phyloP scores from a whole-genome alignment of 2,113 vertebrate genomes.

The Erinaceus europaeus region DNA sequence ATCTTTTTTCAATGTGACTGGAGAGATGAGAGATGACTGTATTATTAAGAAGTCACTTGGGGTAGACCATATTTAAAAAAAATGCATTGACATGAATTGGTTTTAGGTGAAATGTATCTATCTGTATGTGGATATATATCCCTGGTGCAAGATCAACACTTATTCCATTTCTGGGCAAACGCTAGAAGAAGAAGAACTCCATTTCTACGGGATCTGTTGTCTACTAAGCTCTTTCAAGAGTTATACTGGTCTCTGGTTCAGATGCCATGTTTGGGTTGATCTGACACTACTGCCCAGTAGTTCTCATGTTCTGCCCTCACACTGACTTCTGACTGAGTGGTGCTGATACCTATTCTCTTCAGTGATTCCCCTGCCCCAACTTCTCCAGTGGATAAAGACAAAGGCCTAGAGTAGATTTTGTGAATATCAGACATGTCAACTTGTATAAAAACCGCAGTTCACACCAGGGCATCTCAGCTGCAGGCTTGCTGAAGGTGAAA shows the following conservation, averaged over 20 bases:
- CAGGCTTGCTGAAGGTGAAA: neutral
- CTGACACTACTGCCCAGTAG: neutral
- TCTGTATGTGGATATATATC: neutral
- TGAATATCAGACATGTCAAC: neutral
- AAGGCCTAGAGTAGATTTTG: neutral
- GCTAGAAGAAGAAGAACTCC: too few species aligned
- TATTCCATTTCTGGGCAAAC: too few species aligned
- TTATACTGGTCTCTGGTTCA: neutral
- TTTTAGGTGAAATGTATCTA: neutral
- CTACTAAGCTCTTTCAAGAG: neutral
- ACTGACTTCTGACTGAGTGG: neutral
- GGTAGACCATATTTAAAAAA: neutral
- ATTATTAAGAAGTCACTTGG: neutral
- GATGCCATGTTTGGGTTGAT: neutral
- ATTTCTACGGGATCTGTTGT: too few species aligned
- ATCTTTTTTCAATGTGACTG: neutral
- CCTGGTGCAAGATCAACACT: neutral
- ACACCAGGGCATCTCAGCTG: neutral
- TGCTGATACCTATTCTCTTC: neutral
- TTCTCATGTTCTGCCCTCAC: neutral
- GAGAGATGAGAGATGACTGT: neutral
- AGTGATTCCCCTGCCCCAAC: neutral
- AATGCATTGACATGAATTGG: neutral
- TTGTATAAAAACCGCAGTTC: neutral
- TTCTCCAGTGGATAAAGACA: fast-evolving